These are phyloP conservation scores for Tachysurus fulvidraco DNA, from an alignment of 2,113 vertebrate genomes.

Conservation along the genomic window DNA sequence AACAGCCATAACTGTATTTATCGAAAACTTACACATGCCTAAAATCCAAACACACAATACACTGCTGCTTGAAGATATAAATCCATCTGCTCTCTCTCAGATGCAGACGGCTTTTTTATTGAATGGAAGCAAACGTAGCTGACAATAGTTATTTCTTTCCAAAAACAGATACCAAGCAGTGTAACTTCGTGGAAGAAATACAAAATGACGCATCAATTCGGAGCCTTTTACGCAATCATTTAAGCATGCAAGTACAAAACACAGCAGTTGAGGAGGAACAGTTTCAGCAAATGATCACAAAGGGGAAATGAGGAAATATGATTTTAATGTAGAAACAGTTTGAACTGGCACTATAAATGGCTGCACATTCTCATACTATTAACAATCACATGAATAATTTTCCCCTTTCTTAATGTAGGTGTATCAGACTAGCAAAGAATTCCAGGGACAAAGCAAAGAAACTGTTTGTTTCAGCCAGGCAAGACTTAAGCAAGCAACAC, in stretches of 20 bases:
- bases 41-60: background rate
- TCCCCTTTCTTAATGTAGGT: background rate
- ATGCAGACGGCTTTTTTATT: slow-evolving; percentile 1
- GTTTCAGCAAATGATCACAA: background rate
- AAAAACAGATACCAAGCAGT: slow-evolving; percentile 7
- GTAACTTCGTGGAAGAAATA: slow-evolving; percentile 13
- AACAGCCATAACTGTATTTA: background rate
- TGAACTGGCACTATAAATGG: background rate
- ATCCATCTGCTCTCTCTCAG: slow-evolving; percentile 2
- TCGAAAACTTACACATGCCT: background rate
- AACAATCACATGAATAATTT: background rate
- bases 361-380: background rate
- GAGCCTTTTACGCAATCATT: background rate
- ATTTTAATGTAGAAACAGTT: slow-evolving; percentile 4
- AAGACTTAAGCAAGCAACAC: background rate
- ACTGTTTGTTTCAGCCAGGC: background rate
- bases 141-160: slow-evolving; percentile 21
- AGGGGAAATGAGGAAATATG: background rate
- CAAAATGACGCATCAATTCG: slow-evolving; percentile 29
- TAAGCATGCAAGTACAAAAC: slow-evolving; percentile 25
- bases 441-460: background rate
- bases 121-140: slow-evolving; percentile 20
- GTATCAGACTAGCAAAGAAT: background rate
- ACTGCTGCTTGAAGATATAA: background rate
- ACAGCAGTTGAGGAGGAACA: background rate